Evolutionary conservation across 2,888 invertebrate species (phyloP).

Genomic region (Gortyna flavago): DNA sequence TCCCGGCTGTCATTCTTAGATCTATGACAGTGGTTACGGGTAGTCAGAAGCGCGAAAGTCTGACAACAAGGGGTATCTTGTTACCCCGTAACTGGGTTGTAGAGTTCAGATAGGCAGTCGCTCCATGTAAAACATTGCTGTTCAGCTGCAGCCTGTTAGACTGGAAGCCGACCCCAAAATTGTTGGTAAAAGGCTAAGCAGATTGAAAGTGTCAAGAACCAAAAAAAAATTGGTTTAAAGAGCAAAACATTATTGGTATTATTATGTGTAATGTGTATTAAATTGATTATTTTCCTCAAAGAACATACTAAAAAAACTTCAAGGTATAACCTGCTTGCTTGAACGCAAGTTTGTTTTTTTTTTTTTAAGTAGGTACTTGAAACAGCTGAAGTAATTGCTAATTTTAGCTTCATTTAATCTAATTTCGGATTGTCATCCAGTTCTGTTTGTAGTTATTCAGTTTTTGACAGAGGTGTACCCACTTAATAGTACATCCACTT

Average conservation of each 20-base stretch:
- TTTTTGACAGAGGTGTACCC: background rate
- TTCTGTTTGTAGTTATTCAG: background rate
- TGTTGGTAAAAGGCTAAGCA: background rate
- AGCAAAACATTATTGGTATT: background rate
- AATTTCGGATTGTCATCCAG: background rate
- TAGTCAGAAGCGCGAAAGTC: no score
- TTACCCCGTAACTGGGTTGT: background rate
- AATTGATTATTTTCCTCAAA: slow-evolving; percentile 23
- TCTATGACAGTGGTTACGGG: no score
- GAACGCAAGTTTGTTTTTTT: background rate
- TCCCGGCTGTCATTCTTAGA: background rate
- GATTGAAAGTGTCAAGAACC: background rate
- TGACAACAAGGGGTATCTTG: background rate
- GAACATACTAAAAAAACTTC: slow-evolving; percentile 1
- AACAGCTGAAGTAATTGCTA: background rate
- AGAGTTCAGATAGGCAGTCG: background rate
- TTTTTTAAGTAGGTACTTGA: background rate
- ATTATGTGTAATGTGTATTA: background rate
- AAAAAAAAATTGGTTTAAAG: background rate
- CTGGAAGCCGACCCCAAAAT: background rate
- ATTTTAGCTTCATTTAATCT: background rate
- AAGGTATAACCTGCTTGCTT: background rate
- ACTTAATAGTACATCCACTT: background rate
- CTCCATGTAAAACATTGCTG: background rate
- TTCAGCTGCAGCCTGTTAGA: background rate